Percentiles rank a stretch among this genome's conserved stretches.
Conservation (phyloP, 1,140 invertebrate genomes). For the Brachionus plicatilis region DNA sequence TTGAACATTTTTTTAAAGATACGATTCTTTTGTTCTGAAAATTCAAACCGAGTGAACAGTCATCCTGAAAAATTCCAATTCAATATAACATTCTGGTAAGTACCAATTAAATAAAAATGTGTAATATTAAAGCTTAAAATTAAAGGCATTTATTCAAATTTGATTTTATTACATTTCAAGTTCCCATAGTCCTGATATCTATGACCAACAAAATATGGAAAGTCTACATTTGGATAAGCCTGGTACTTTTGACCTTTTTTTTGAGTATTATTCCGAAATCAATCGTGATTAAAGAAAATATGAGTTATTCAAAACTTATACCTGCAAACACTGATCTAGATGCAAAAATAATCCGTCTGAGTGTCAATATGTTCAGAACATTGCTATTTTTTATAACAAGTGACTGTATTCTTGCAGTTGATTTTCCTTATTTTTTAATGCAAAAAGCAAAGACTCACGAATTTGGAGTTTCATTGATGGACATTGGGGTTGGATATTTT, state of each 20-base stretch:
- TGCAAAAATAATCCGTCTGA: conserved; percentile 1
- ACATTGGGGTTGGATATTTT: conserved; percentile 83
- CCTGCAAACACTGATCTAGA: neutral
- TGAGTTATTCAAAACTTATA: neutral
- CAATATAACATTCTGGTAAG: neutral
- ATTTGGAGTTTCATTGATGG: conserved; percentile 88
- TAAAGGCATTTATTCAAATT: neutral
- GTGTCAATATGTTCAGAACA: neutral
- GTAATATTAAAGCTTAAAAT: neutral
- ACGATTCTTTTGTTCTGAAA: neutral
- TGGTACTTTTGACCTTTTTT: neutral
- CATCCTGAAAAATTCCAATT: neutral
- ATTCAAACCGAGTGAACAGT: neutral
- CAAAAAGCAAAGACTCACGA: conserved; percentile 70
- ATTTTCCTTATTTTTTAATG: neutral
- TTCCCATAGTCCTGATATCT: neutral
- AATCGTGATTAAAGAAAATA: neutral
- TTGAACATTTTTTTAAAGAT: neutral
- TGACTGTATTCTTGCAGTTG: conserved; percentile 11
- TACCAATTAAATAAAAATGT: neutral
- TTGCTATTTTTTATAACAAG: neutral
- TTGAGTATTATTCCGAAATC: neutral
- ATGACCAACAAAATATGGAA: neutral
- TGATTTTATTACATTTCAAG: neutral
- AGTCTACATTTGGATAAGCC: neutral